These are phyloP conservation scores for Mantis religiosa DNA, from an alignment of 2,888 invertebrate genomes.

Conservation along the genomic window DNA sequence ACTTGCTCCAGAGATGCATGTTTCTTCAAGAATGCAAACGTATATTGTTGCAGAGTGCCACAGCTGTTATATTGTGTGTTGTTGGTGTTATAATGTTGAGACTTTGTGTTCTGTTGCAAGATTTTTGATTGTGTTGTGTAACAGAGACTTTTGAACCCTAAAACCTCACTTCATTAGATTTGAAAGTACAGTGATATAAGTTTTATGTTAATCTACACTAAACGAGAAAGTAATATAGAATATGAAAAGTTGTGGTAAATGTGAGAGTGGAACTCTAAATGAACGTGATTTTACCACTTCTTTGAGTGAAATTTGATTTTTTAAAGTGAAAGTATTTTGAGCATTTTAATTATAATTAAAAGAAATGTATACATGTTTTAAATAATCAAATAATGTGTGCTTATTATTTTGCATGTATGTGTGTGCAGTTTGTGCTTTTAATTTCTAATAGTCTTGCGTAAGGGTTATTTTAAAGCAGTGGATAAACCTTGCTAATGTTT, in stretches of 20 bases:
- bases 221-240: neutral
- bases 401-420: neutral
- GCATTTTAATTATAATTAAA: too few relatives aligned
- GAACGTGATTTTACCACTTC: neutral
- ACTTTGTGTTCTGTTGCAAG: neutral
- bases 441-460: neutral
- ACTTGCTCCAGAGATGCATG: neutral
- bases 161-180: neutral
- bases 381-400: neutral
- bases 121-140: neutral
- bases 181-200: neutral
- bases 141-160: neutral
- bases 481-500: too few relatives aligned
- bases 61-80: constrained; percentile 20
- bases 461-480: neutral
- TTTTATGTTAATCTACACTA: neutral
- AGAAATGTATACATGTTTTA: neutral
- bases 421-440: neutral
- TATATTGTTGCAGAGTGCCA: constrained; percentile 15
- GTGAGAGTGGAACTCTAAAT: neutral
- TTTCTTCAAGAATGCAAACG: neutral
- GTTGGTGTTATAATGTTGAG: constrained; percentile 20
- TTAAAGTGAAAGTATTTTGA: neutral
- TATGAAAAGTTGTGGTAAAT: neutral
- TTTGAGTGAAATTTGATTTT: neutral